Conservation (phyloP, 2,888 invertebrate species). For the Caenorhabditis sinica region DNA sequence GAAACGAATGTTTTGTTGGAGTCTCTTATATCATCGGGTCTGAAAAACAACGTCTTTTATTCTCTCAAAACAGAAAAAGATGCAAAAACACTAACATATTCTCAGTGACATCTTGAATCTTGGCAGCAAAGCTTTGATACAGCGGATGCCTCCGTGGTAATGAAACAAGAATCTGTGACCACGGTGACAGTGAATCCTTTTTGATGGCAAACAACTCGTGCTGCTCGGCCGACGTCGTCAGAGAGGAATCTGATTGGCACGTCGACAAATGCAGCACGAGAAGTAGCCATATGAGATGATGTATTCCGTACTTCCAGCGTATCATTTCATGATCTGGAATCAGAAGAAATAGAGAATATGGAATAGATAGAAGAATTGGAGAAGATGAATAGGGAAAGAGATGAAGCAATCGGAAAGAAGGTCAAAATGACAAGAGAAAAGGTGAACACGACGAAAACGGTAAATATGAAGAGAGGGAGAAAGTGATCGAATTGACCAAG, state of each 20-base stretch:
- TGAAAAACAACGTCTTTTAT: slow-evolving; percentile 49
- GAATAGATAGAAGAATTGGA: slow-evolving; percentile 4
- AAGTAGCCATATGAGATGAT: slow-evolving; percentile 36
- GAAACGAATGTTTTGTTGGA: slow-evolving; percentile 80
- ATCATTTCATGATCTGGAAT: slow-evolving; percentile 65
- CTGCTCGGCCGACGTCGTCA: slow-evolving; percentile 62
- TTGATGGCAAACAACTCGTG: slow-evolving; percentile 73
- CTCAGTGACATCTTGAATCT: slow-evolving; percentile 79
- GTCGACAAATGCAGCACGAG: slow-evolving; percentile 41
- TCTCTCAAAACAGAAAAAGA: background rate
- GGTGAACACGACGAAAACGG: slow-evolving; percentile 45
- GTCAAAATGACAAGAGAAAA: slow-evolving; percentile 59
- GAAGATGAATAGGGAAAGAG: slow-evolving; percentile 28
- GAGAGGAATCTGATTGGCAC: slow-evolving; percentile 38
- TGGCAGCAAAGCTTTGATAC: slow-evolving; percentile 79
- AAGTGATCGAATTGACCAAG: slow-evolving; percentile 52
- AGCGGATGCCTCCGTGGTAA: slow-evolving; percentile 75
- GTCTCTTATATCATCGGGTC: slow-evolving; percentile 76
- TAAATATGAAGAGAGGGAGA: slow-evolving; percentile 42
- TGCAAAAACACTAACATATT: slow-evolving; percentile 58
- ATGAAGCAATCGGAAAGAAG: slow-evolving; percentile 61
- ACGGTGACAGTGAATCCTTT: slow-evolving; percentile 76
- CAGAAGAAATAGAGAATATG: slow-evolving; percentile 13
- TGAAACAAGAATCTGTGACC: slow-evolving; percentile 77
- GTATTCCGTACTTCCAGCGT: slow-evolving; percentile 61